Percentiles rank a stretch among this genome's conserved stretches.
Conservation (phyloP, 1,140 invertebrate genomes). For the Vanessa tameamea region DNA sequence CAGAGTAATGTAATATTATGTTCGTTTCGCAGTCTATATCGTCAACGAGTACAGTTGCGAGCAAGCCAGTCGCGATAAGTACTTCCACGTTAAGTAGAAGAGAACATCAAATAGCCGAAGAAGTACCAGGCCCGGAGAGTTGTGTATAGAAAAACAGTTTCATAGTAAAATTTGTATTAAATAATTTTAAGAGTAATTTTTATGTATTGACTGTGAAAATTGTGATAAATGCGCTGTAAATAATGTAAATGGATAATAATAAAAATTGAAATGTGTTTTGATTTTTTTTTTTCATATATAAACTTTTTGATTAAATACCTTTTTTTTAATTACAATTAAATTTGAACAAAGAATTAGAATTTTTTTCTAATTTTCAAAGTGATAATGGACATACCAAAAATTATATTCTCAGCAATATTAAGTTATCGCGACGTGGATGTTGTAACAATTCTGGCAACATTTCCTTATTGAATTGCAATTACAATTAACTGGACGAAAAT, state of each 20-base stretch:
- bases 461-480: too few species aligned
- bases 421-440: too few species aligned
- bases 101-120: constrained; percentile 74
- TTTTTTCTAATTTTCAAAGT: too few species aligned
- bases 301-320: too few species aligned
- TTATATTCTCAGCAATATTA: too few species aligned
- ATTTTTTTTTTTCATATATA: constrained; percentile 8
- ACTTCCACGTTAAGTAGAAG: constrained; percentile 66
- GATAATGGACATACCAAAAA: too few species aligned
- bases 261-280: constrained; percentile 25
- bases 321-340: too few species aligned
- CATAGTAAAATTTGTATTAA: constrained; percentile 38
- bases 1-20: not conserved
- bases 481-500: too few species aligned
- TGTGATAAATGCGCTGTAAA: constrained; percentile 74
- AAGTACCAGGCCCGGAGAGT: constrained; percentile 75
- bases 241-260: constrained; percentile 54
- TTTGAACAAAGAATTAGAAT: too few species aligned
- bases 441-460: too few species aligned
- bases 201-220: constrained; percentile 75
- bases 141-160: constrained; percentile 61
- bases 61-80: constrained; percentile 55
- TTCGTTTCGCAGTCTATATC: constrained; percentile 55
- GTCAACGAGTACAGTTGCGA: constrained; percentile 52
- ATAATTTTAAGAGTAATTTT: constrained; percentile 54